Conservation (phyloP, 92 coral and sea anemone genomes). For the Bergia sp. region DNA sequence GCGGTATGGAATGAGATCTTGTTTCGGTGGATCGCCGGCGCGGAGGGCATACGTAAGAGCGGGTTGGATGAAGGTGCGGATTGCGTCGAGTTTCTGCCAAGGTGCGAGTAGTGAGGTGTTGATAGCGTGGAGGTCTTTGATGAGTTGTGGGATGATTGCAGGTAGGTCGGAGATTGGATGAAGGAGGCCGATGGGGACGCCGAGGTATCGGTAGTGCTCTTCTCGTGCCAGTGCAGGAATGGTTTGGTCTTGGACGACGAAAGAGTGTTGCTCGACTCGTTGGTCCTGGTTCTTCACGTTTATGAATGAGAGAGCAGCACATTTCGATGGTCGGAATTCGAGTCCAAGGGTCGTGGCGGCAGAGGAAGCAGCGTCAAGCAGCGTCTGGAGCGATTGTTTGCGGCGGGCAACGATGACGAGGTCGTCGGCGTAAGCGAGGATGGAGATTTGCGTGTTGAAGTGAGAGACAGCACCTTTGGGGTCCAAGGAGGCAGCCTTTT, state of each 20-base stretch:
- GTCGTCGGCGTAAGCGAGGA: constrained; percentile 49
- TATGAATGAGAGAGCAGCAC: constrained; percentile 27
- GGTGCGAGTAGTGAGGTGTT: constrained; percentile 41
- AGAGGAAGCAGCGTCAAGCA: constrained; percentile 39
- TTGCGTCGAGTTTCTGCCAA: constrained; percentile 50
- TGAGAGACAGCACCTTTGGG: constrained; percentile 31
- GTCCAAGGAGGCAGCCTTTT: not conserved
- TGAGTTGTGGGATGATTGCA: not conserved
- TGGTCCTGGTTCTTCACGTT: not conserved
- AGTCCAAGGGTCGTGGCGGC: constrained; percentile 36
- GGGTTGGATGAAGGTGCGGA: constrained; percentile 44
- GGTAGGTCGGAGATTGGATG: not conserved
- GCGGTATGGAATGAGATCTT: not conserved
- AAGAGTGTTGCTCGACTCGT: constrained; percentile 1
- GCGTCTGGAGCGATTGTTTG: constrained; percentile 16
- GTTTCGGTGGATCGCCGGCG: constrained; percentile 32
- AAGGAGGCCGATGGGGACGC: constrained; percentile 43
- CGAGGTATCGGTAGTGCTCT: constrained; percentile 45
- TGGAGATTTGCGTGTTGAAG: constrained; percentile 7
- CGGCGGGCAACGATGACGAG: constrained; percentile 14
- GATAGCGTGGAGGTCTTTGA: constrained; percentile 16
- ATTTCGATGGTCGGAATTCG: constrained; percentile 31
- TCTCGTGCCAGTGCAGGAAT: constrained; percentile 35
- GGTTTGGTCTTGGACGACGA: constrained; percentile 18
- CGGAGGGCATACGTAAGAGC: constrained; percentile 39